Conservation (phyloP, 2,113 vertebrate species). For the Rhadina sibilatrix region DNA sequence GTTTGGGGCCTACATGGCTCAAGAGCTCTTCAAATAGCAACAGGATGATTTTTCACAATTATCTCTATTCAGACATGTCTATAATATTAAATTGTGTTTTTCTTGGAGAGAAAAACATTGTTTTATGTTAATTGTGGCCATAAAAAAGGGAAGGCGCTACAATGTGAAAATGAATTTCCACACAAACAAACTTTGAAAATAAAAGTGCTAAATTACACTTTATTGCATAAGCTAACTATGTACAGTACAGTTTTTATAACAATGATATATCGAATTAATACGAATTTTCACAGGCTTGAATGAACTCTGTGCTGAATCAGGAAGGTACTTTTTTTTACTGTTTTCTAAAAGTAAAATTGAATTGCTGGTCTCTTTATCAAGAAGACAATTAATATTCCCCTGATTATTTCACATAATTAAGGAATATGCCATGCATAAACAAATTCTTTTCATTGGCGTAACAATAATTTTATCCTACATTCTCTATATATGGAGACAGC, state of each 20-base stretch:
- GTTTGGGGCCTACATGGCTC: neutral
- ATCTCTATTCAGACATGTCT: neutral
- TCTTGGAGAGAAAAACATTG: constrained; percentile 8
- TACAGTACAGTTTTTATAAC: neutral
- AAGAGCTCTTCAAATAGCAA: neutral
- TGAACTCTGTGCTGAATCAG: constrained; percentile 34
- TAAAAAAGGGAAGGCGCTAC: neutral
- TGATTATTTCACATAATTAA: neutral
- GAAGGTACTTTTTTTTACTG: neutral
- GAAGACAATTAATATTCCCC: constrained; percentile 24
- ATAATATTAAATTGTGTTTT: constrained; percentile 22
- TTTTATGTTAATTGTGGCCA: constrained; percentile 33
- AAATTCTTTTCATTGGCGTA: neutral
- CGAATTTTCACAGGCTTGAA: constrained; percentile 30
- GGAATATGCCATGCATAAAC: neutral
- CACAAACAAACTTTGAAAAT: constrained; percentile 25
- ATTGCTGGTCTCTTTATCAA: neutral
- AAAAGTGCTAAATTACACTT: constrained; percentile 39
- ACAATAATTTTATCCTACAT: neutral
- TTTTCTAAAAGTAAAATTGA: constrained; percentile 19
- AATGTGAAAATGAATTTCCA: neutral
- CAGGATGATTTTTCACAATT: constrained; percentile 11
- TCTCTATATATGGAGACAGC: neutral
- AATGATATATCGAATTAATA: constrained; percentile 65
- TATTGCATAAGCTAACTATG: constrained; percentile 26